Evolutionary conservation across 2,113 vertebrate genomes (phyloP).

Genomic region (Anoplopoma fimbria): DNA sequence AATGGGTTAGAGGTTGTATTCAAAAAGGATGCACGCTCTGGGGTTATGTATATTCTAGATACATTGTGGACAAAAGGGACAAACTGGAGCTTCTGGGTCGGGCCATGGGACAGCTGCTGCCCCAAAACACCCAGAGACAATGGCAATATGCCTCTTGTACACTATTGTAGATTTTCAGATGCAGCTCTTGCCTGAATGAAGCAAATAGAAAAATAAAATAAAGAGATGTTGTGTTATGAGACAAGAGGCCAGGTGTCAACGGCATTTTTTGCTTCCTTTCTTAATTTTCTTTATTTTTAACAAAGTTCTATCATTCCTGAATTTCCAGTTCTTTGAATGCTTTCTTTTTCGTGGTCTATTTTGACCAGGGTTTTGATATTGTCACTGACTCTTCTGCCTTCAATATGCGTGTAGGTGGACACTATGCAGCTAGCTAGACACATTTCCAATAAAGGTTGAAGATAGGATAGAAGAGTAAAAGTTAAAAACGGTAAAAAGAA

Average conservation of each 20-base stretch:
- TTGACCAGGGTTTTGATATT: background rate
- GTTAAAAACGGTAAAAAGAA: background rate
- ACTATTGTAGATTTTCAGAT: slow-evolving; percentile 69
- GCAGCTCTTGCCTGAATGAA: slow-evolving; percentile 67
- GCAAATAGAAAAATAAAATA: slow-evolving; percentile 62
- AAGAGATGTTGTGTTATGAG: slow-evolving; percentile 65
- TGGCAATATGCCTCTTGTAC: slow-evolving; percentile 50
- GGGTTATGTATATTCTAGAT: slow-evolving; percentile 44
- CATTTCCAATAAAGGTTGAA: background rate
- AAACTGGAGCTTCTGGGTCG: slow-evolving; percentile 12
- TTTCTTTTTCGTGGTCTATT: background rate
- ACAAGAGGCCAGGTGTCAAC: background rate
- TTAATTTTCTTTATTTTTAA: background rate
- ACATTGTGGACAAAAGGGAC: slow-evolving; percentile 30
- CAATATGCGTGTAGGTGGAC: background rate
- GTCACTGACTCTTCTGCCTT: background rate
- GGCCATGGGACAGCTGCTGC: slow-evolving; percentile 17
- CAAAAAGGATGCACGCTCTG: background rate
- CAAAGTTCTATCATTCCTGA: background rate
- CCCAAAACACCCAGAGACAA: slow-evolving; percentile 39
- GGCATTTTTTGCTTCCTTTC: background rate
- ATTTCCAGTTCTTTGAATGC: background rate
- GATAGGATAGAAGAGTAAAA: background rate
- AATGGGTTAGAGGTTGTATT: slow-evolving; percentile 6
- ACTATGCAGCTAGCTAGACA: background rate